A percentile compares a stretch with the other conserved stretches of the same genome.
Evolutionary conservation across 2,797 vertebrate species (phyloP).

Genomic region (Chaetophractus vellerosus): DNA sequence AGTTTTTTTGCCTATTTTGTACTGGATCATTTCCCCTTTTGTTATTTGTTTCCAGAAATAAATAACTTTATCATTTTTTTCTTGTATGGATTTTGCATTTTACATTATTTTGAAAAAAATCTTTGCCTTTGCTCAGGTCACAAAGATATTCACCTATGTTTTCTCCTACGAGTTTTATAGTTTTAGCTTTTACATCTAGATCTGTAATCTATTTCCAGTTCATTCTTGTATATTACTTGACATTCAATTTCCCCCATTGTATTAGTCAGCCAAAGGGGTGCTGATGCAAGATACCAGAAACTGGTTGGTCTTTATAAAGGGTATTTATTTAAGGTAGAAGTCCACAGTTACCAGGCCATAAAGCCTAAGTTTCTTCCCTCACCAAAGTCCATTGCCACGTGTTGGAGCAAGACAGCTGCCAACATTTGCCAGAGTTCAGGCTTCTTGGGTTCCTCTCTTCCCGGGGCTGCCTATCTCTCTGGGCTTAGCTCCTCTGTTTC

Average conservation of each 20-base stretch:
- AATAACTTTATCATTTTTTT: not conserved
- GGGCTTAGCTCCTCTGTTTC: too few species aligned
- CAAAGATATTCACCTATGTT: not conserved
- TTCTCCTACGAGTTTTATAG: not conserved
- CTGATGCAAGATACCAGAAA: too few species aligned
- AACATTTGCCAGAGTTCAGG: too few species aligned
- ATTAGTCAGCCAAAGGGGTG: too few species aligned
- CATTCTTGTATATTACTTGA: not conserved
- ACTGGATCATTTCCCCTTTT: slow-evolving; percentile 4
- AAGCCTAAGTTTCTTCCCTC: too few species aligned
- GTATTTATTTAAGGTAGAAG: too few species aligned
- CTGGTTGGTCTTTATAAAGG: too few species aligned
- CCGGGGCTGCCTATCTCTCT: too few species aligned
- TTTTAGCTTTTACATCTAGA: not conserved
- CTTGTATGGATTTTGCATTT: not conserved
- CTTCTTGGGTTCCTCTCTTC: too few species aligned
- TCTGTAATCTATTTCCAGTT: not conserved
- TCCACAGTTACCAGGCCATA: too few species aligned
- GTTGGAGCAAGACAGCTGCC: too few species aligned
- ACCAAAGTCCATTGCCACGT: too few species aligned
- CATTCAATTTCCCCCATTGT: not conserved
- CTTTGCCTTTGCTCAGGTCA: not conserved
- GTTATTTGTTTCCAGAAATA: not conserved
- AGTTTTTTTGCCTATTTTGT: not conserved
- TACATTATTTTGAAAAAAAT: not conserved